These are phyloP conservation scores for Montipora sp. DNA, from an alignment of 64 coral and sea anemone species.

Conservation along the genomic window DNA sequence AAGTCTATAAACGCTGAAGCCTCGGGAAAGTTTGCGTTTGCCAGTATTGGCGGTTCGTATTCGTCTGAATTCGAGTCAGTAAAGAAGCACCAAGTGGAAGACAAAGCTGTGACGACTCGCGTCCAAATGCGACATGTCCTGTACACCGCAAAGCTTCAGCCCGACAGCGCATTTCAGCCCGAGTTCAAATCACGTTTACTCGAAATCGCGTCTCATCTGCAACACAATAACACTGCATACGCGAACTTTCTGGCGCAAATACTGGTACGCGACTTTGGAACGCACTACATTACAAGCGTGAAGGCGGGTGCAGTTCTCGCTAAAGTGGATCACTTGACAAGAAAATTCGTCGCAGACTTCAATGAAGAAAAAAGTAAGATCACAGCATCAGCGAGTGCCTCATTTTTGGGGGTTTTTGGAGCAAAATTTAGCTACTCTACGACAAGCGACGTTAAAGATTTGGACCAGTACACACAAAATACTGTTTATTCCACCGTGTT, in stretches of 20 bases:
- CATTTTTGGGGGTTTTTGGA: slow-evolving; percentile 68
- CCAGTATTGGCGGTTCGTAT: slow-evolving; percentile 68
- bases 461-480: slow-evolving; percentile 71
- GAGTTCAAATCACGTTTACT: slow-evolving; percentile 82
- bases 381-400: slow-evolving; percentile 79
- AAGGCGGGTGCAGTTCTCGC: slow-evolving; percentile 82
- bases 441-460: not conserved
- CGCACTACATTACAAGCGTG: slow-evolving; percentile 87
- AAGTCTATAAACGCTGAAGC: slow-evolving; percentile 73
- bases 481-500: slow-evolving; percentile 65
- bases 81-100: slow-evolving; percentile 91
- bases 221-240: slow-evolving; percentile 81
- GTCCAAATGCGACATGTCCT: slow-evolving; percentile 79
- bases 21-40: slow-evolving; percentile 3
- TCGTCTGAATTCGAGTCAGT: slow-evolving; percentile 74
- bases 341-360: slow-evolving; percentile 35
- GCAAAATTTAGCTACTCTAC: slow-evolving; percentile 11
- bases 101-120: slow-evolving; percentile 88
- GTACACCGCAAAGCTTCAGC: slow-evolving; percentile 68
- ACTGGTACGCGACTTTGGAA: slow-evolving; percentile 89
- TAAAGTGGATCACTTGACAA: slow-evolving; percentile 80
- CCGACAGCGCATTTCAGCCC: slow-evolving; percentile 78
- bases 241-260: slow-evolving; percentile 78
- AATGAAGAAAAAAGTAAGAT: slow-evolving; percentile 73
- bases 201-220: slow-evolving; percentile 86